Base-by-base conservation (phyloP, 2,113 vertebrate species). In the Noturus placidus region DNA sequence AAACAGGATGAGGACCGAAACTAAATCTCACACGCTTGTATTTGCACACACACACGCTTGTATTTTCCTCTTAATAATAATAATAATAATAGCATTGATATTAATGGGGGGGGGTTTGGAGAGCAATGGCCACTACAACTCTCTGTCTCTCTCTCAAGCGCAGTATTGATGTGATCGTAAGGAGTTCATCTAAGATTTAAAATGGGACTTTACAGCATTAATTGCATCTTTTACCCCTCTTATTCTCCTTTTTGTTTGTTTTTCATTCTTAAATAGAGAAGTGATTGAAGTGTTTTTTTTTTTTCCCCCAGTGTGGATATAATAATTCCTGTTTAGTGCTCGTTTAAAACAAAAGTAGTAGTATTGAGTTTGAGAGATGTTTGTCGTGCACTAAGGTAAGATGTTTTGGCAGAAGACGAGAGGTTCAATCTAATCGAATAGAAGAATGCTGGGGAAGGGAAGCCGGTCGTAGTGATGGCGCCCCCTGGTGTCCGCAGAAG, bases 131-230 rank as follows among this genome's bases (percentile, higher is more conserved):
- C 11, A 54, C 52, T 54, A 54, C 33, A 3, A 1, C 22, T 50
- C 20, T 76, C 72, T 76, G 8, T 76, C 72, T 76, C 20, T 25
- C 38, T 25, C 38, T 76, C 6, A 42, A 42, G 33, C n/a, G 22
- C 76, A 78, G 76, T 78, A 54, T 78, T 78, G 76, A 78, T 54
- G 46, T 78, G 50, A 30, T 14, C 63, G 5, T 74, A 72, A 4
- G 20, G 20, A 74, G 35, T 74, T 46, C 38, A 76, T 11, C 25
- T 46, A n/a, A 77, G 42, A 14, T 46, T 50, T 35, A 52, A 78
- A 78, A 52, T 5, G 54, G 25, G 46, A 50, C 61, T 11, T 65
- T 25, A 65, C 27, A 30, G 35, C 70, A 76, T 27, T 84, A 52
- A 69, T 67, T 27, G 14, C 8, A 4, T 30, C 17, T 13, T 50